Evolutionary conservation across 2,113 vertebrate genomes (phyloP).

Genomic region (Plecotus auritus): DNA sequence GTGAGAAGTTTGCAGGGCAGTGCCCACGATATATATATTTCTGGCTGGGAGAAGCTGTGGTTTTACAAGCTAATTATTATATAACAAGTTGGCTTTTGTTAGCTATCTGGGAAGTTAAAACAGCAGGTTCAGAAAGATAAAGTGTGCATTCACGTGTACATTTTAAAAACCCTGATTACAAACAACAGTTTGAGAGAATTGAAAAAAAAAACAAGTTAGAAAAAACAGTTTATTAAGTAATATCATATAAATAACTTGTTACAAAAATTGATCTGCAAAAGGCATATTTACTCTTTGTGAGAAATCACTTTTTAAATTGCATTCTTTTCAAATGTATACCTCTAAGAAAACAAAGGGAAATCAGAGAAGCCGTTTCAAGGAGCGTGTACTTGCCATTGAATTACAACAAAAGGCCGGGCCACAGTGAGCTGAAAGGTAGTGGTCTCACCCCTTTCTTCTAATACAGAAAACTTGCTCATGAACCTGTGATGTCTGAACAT

Average conservation of each 20-base stretch:
- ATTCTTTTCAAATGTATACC: conserved; percentile 81
- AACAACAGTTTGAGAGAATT: conserved; percentile 66
- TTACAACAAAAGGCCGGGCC: conserved; percentile 67
- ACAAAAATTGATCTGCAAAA: conserved; percentile 98
- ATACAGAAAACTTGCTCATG: conserved; percentile 70
- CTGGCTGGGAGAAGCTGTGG: neutral
- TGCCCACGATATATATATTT: neutral
- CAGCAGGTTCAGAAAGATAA: conserved; percentile 47
- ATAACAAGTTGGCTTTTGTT: neutral
- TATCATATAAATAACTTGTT: conserved; percentile 98
- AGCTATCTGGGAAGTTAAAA: conserved; percentile 21
- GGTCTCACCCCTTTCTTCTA: conserved; percentile 58
- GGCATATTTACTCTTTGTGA: conserved; percentile 87
- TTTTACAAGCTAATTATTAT: conserved; percentile 44
- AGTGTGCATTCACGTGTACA: neutral
- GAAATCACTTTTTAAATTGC: conserved; percentile 83
- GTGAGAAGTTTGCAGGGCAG: neutral
- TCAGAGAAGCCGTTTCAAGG: conserved; percentile 76
- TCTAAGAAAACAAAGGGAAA: conserved; percentile 77
- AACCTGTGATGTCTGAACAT: conserved; percentile 37
- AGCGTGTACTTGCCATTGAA: conserved; percentile 71
- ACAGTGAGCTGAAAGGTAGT: conserved; percentile 75
- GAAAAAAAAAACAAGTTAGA: conserved; percentile 75
- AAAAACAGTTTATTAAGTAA: conserved; percentile 91
- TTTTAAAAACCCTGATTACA: conserved; percentile 30